Evolutionary conservation across 2,797 vertebrate genomes (phyloP), one percentile per base, ranked within the genome.

Genomic region (Mormyrus proboscirostris): DNA sequence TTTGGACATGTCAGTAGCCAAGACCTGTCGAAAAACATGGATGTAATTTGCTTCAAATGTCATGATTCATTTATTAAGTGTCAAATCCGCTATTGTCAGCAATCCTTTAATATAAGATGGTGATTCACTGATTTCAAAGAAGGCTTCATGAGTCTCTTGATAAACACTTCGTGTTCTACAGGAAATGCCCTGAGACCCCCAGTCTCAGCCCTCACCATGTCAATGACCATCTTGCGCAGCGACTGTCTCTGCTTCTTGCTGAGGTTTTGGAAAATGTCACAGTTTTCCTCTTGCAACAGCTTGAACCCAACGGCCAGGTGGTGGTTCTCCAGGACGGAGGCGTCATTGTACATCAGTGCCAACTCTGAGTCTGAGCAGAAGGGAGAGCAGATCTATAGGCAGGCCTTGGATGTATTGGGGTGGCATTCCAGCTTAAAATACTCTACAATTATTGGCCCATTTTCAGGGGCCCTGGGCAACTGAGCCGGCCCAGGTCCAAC

Each of bases 1-100:
- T 92, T 99, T 99, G 90, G 97, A 98, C 98, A 99, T 98, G 91
- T 99, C 98, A 0, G 98, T 98, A 84, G 98, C 98, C 91, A 98
- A 90, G 89, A 99, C 98, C 97, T 98, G 94, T 33, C 90, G 22
- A 47, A 16, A 29, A 65, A 1, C 49, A 89, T 41, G 88, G 33
- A 49, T 25, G 90, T 62, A 16, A 57, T 8, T 38, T 38, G 29
- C 53, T 57, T 82, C 41, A 82, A 82, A 82, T 82, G 38, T 79
- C 33, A 79, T 44, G 19, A 47, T 44, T 44, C 1, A 82, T 47
- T 44, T 44, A 44, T 8, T 8, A 44, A 82, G 7, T 44, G 76
- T 47, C 7, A 82, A 82, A 55, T 12, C 22, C 1, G 14, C 25
- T 19, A 22, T 8, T 19, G 69, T 38, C 69, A 38, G 4, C 69